phyloP scores from a whole-genome alignment of 2,888 invertebrate species.

The Parasteatoda lunata region DNA sequence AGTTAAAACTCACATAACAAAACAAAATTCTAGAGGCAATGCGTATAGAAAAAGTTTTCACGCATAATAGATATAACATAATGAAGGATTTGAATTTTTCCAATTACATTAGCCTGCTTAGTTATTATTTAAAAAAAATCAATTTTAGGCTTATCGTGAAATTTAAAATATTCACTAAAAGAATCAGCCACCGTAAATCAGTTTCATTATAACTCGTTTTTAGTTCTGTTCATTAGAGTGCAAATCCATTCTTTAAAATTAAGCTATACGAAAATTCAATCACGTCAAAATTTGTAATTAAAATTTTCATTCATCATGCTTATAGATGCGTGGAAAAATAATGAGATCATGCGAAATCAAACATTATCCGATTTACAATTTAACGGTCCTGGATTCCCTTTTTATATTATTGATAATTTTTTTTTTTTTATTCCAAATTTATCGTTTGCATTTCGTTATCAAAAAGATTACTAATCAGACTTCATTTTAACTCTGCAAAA shows the following conservation, averaged over 20 bases:
- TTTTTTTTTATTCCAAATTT: constrained; percentile 2
- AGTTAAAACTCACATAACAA: no score
- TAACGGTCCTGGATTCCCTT: constrained; percentile 30
- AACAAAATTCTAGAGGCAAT: no score
- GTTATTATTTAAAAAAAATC: no score
- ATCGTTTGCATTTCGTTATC: constrained; percentile 62
- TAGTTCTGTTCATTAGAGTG: neutral
- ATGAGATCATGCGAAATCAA: constrained; percentile 48
- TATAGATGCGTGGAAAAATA: constrained; percentile 23
- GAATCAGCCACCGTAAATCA: no score
- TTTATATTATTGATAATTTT: constrained; percentile 1
- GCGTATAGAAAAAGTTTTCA: no score
- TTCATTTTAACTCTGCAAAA: constrained; percentile 62
- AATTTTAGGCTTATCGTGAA: no score
- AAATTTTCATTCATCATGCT: constrained; percentile 17
- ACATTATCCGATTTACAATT: constrained; percentile 63
- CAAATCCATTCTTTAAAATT: neutral
- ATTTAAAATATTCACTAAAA: no score
- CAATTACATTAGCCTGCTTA: no score
- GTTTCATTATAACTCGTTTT: neutral
- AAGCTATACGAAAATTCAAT: neutral
- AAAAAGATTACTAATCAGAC: constrained; percentile 60
- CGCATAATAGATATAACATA: no score
- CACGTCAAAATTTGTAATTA: constrained; percentile 21
- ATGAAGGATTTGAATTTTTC: no score